Conservation (phyloP, 2,797 vertebrate species). For the Sphenopsis melanotis region DNA sequence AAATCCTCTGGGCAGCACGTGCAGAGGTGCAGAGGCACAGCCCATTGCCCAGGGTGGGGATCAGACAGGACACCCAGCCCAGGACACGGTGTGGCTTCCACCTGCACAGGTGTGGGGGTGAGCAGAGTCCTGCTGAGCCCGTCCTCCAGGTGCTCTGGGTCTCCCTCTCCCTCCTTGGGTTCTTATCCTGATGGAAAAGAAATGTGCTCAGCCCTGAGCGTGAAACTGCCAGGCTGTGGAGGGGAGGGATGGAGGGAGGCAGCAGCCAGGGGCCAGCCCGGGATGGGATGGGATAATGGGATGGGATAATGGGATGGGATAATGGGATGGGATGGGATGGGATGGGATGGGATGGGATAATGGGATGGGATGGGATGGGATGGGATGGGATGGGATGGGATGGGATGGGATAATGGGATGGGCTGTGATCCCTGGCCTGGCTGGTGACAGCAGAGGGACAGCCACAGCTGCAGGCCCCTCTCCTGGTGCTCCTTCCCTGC, state of each 20-base stretch:
- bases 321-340: too few relatives aligned
- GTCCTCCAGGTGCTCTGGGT: neutral
- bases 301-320: too few relatives aligned
- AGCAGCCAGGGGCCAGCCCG: neutral
- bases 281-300: neutral
- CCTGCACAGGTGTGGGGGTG: neutral
- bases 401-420: too few relatives aligned
- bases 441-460: neutral
- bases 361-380: too few relatives aligned
- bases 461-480: neutral
- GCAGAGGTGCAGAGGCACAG: neutral
- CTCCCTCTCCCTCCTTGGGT: neutral
- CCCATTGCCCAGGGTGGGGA: neutral
- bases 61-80: fast-evolving
- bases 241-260: neutral
- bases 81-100: fast-evolving
- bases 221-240: neutral
- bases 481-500: neutral
- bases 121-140: neutral
- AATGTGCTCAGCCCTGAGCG: neutral
- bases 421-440: neutral
- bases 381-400: too few relatives aligned
- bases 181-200: neutral
- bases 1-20: neutral
- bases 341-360: too few relatives aligned